Conservation (phyloP, 1,140 invertebrate genomes). For the Trichomalopsis sarcophagae region DNA sequence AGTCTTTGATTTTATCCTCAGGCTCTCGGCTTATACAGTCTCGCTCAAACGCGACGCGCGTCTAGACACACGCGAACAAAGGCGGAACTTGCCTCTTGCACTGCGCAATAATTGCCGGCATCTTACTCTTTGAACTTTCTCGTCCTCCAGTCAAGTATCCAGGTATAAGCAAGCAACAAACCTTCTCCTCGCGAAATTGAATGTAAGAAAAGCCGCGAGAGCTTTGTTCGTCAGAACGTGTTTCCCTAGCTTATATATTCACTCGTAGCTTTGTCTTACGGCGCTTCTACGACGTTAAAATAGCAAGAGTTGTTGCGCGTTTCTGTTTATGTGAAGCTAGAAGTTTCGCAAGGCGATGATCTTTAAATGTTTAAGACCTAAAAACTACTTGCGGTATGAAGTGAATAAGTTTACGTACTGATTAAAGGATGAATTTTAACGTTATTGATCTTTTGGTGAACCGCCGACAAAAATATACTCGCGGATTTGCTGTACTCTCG, state of each 20-base stretch:
- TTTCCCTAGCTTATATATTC: background rate
- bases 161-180: background rate
- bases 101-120: background rate
- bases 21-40: constrained; percentile 19
- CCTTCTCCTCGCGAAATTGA: background rate
- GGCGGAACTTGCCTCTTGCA: background rate
- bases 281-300: no score
- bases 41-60: background rate
- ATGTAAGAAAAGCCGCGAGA: background rate
- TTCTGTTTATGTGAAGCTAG: no score
- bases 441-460: background rate
- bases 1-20: constrained; percentile 38
- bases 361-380: background rate
- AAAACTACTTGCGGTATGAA: background rate
- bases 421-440: background rate
- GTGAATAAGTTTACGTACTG: background rate
- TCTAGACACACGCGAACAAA: background rate
- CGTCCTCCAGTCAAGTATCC: background rate
- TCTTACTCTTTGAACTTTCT: background rate
- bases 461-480: background rate
- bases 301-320: no score
- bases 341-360: background rate
- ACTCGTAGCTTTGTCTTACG: no score
- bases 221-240: background rate
- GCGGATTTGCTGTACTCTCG: background rate